phyloP scores from a whole-genome alignment of 2,797 vertebrate species.

The Falco columbarius region DNA sequence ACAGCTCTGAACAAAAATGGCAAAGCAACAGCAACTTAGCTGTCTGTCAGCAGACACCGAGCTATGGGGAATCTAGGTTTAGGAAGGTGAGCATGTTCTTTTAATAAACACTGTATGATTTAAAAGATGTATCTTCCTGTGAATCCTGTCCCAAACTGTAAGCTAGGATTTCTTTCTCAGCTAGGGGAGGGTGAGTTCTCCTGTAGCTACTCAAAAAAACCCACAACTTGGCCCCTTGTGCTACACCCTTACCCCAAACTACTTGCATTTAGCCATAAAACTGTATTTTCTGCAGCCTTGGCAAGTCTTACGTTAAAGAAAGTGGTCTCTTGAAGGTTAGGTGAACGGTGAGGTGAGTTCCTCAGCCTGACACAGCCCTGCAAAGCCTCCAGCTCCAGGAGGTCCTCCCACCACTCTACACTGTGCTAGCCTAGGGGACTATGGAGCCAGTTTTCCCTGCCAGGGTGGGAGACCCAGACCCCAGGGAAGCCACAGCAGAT shows the following conservation, averaged over 20 bases:
- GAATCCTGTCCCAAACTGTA: not conserved
- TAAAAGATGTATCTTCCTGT: not conserved
- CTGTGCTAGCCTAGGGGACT: not conserved
- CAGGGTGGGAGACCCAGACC: not conserved
- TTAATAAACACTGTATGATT: not conserved
- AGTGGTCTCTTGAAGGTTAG: not conserved
- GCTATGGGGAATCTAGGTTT: not conserved
- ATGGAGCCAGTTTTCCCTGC: not conserved
- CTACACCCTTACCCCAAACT: not conserved
- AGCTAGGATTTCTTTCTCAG: not conserved
- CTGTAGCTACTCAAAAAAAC: not conserved
- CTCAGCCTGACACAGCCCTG: not conserved
- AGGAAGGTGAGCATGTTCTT: not conserved
- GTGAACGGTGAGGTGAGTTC: not conserved
- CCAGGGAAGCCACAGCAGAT: rapidly evolving
- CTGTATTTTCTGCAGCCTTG: not conserved
- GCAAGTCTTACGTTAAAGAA: not conserved
- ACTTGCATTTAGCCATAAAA: not conserved
- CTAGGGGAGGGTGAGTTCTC: not conserved
- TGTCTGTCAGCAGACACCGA: not conserved
- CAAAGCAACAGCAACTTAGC: not conserved
- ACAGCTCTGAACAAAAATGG: not conserved
- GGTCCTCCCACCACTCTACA: not conserved
- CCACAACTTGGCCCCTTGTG: not conserved
- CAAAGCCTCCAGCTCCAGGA: not conserved